Conservation (phyloP, 2,797 vertebrate species). For the Darevskia nairensis region DNA sequence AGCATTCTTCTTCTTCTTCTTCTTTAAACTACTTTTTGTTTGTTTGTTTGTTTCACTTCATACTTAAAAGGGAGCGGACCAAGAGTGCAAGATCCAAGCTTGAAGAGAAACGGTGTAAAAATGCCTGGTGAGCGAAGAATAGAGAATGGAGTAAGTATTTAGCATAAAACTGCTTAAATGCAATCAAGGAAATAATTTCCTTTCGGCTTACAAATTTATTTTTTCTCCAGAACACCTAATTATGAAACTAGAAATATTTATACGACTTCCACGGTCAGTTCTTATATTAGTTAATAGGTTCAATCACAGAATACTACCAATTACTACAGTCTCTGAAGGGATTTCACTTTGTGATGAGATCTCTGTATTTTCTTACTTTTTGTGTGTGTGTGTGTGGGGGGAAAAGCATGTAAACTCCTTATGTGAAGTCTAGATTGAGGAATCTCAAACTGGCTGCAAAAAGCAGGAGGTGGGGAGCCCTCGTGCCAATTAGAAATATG, state of each 20-base stretch:
- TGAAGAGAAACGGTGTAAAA: slow-evolving; percentile 91
- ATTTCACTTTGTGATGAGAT: background rate
- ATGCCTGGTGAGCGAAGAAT: slow-evolving; percentile 84
- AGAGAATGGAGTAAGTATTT: slow-evolving; percentile 92
- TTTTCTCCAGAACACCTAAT: background rate
- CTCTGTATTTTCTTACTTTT: background rate
- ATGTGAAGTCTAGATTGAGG: background rate
- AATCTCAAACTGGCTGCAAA: background rate
- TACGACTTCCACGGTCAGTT: background rate
- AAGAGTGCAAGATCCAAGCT: slow-evolving; percentile 82
- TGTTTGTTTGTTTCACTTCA: slow-evolving; percentile 18
- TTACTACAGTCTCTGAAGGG: background rate
- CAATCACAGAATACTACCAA: background rate
- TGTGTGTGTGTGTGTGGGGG: background rate
- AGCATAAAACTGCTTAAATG: fast-evolving
- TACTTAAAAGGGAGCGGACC: slow-evolving; percentile 78
- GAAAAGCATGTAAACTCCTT: background rate
- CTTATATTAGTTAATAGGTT: background rate
- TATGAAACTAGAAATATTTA: background rate
- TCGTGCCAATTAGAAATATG: background rate
- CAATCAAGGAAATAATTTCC: slow-evolving; percentile 2
- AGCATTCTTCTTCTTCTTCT: slow-evolving; percentile 23
- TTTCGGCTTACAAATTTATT: background rate
- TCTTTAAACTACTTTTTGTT: background rate
- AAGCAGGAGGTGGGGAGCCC: too few species aligned